A percentile compares a stretch with the other conserved stretches of the same genome.
These are phyloP conservation scores for Tachina fera DNA, from an alignment of 2,888 invertebrate species.

Conservation along the genomic window DNA sequence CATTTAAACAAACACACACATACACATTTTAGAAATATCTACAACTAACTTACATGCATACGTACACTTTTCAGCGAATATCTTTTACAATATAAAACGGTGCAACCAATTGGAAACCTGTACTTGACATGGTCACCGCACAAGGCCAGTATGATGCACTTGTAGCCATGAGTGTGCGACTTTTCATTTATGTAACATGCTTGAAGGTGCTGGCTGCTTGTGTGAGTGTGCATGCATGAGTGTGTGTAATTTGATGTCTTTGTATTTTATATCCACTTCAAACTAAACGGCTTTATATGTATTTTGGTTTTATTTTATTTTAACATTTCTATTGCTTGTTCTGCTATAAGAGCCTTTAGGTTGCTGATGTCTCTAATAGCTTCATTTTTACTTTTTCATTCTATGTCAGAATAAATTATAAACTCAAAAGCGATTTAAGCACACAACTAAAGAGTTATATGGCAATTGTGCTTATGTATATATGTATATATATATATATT, in stretches of 20 bases:
- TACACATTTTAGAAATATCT: background rate
- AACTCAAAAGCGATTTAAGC: background rate
- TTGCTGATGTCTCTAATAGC: slow-evolving; percentile 37
- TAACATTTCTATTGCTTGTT: background rate
- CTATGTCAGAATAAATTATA: background rate
- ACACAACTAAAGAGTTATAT: background rate
- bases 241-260: background rate
- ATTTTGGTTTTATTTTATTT: slow-evolving; percentile 22
- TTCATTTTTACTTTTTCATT: slow-evolving; percentile 27
- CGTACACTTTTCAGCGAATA: background rate
- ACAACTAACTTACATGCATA: background rate
- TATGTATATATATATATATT: background rate
- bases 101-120: slow-evolving; percentile 62
- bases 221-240: background rate
- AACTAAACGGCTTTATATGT: background rate
- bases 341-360: slow-evolving; percentile 29
- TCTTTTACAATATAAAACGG: slow-evolving; percentile 47
- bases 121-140: slow-evolving; percentile 66
- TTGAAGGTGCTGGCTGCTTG: background rate
- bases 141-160: slow-evolving; percentile 22
- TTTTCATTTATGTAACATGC: background rate
- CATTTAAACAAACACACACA: background rate
- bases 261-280: slow-evolving; percentile 16
- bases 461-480: background rate
- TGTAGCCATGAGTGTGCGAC: background rate